These are phyloP conservation scores for Pachyseris speciosa DNA, from an alignment of 64 coral and sea anemone species.

Conservation along the genomic window DNA sequence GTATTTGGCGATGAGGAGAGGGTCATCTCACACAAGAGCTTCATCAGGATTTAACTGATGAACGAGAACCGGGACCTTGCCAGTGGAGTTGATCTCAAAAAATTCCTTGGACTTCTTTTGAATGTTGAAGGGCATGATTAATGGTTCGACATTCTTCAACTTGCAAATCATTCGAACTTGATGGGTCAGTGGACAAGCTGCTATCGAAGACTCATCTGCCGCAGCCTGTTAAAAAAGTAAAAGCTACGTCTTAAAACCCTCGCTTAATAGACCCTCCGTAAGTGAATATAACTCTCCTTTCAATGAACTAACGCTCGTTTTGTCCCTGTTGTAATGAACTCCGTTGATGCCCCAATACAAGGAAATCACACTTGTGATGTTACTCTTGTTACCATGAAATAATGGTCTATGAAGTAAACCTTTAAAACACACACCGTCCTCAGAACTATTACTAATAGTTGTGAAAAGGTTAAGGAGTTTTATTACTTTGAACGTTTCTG, in stretches of 20 bases:
- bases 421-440: too few relatives aligned
- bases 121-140: slow-evolving; percentile 17
- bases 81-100: slow-evolving; percentile 28
- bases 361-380: too few relatives aligned
- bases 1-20: slow-evolving; percentile 14
- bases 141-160: slow-evolving; percentile 11
- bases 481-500: too few relatives aligned
- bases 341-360: too few relatives aligned
- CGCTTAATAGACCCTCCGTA: not conserved
- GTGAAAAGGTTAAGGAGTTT: too few relatives aligned
- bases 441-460: too few relatives aligned
- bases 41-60: slow-evolving; percentile 25
- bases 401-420: too few relatives aligned
- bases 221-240: slow-evolving; percentile 1
- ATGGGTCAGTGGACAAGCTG: slow-evolving; percentile 41
- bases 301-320: too few relatives aligned
- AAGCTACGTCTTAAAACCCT: not conserved
- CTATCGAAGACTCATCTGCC: slow-evolving; percentile 20
- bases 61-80: slow-evolving; percentile 34
- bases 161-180: slow-evolving; percentile 43
- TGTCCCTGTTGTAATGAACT: too few relatives aligned
- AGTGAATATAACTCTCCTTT: too few relatives aligned
- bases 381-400: too few relatives aligned
- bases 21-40: slow-evolving; percentile 27
- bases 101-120: slow-evolving; percentile 44